Percentiles rank a stretch among this genome's conserved stretches.
Conservation (phyloP, 2,888 invertebrate genomes). For the Hypena proboscidalis region DNA sequence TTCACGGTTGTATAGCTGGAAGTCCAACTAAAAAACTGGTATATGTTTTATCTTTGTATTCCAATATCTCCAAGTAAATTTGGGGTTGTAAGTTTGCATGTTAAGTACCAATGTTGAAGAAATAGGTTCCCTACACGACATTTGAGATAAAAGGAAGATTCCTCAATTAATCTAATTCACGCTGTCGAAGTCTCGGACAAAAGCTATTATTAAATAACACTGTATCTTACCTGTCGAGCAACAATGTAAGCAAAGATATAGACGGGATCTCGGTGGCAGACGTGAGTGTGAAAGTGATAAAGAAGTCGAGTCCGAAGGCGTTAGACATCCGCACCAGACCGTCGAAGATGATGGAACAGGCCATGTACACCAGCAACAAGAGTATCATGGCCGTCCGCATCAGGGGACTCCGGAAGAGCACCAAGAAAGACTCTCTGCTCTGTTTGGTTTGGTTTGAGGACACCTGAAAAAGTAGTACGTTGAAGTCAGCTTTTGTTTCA, state of each 20-base stretch:
- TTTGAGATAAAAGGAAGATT: no score
- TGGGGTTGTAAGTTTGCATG: no score
- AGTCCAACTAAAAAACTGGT: no score
- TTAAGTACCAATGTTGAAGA: no score
- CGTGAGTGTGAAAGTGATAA: constrained; percentile 74
- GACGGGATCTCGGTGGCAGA: constrained; percentile 80
- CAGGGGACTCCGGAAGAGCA: constrained; percentile 58
- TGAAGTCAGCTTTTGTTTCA: no score
- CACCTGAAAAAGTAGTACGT: constrained; percentile 47
- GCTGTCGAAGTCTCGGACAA: no score
- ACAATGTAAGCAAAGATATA: constrained; percentile 65
- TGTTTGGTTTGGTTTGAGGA: constrained; percentile 61
- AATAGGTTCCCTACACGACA: no score
- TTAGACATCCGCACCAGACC: constrained; percentile 78
- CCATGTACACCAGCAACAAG: constrained; percentile 71
- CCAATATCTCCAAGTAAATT: no score
- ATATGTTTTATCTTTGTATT: no score
- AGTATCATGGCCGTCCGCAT: constrained; percentile 61
- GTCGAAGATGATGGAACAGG: constrained; percentile 73
- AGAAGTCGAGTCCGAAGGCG: constrained; percentile 75
- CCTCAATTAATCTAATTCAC: no score
- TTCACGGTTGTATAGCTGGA: no score
- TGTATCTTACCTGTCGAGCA: constrained; percentile 65
- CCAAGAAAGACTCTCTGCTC: constrained; percentile 47
- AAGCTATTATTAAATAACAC: no score